Conservation (phyloP, 2,888 invertebrate genomes). For the Polydrusus cervinus region DNA sequence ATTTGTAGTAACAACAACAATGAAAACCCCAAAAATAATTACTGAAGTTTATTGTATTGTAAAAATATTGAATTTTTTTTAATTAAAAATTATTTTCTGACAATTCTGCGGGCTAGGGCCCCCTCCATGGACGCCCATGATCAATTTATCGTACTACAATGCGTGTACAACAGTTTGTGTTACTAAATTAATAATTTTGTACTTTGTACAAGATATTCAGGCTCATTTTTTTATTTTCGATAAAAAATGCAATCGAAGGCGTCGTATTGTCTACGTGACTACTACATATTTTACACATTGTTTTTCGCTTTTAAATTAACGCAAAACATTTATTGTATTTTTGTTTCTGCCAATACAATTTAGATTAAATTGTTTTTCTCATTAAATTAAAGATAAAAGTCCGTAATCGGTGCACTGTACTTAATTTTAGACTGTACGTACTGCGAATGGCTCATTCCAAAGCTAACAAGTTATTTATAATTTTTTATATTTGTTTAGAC, state of each 20-base stretch:
- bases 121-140: too few species aligned
- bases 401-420: conserved; percentile 9
- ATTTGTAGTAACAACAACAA: too few species aligned
- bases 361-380: conserved; percentile 20
- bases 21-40: too few species aligned
- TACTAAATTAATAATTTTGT: too few species aligned
- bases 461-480: background rate
- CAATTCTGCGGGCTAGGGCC: too few species aligned
- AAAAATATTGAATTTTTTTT: too few species aligned
- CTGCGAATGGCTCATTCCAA: background rate
- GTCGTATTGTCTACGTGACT: background rate
- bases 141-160: too few species aligned
- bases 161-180: too few species aligned
- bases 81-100: too few species aligned
- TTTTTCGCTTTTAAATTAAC: background rate
- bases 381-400: conserved; percentile 12
- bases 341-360: conserved; percentile 3
- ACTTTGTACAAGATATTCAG: too few species aligned
- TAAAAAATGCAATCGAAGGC: background rate
- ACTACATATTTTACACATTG: conserved; percentile 5
- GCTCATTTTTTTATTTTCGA: background rate
- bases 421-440: background rate
- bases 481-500: background rate
- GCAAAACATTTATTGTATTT: background rate
- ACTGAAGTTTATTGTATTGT: too few species aligned